A percentile compares a stretch with the other conserved stretches of the same genome.
These are phyloP conservation scores for Oncopodura yosiiana DNA, from an alignment of 1,140 invertebrate species.

Conservation along the genomic window DNA sequence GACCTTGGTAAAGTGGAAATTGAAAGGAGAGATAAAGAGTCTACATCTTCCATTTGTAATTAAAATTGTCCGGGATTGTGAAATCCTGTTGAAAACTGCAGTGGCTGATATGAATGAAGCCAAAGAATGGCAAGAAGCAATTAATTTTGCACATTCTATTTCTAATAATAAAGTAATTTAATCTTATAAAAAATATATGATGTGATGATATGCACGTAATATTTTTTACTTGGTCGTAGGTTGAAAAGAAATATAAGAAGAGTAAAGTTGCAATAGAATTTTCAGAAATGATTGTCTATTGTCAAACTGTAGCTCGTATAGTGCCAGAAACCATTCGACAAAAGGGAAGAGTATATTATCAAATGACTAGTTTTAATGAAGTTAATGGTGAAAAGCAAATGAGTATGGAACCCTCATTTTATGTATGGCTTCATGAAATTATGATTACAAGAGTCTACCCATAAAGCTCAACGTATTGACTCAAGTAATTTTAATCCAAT, in stretches of 20 bases:
- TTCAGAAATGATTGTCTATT: slow-evolving; percentile 92
- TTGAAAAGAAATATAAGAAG: slow-evolving; percentile 19
- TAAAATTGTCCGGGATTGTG: not conserved
- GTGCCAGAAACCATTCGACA: slow-evolving; percentile 49
- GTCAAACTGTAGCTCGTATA: slow-evolving; percentile 75
- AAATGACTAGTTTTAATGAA: slow-evolving; percentile 95
- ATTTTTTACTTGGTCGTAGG: not conserved
- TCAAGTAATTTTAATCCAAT: slow-evolving; percentile 95
- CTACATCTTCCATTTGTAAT: not conserved
- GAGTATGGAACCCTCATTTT: not conserved
- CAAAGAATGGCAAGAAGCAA: slow-evolving; percentile 28
- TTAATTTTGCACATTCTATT: slow-evolving; percentile 7
- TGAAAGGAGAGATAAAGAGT: not conserved
- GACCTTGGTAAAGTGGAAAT: slow-evolving; percentile 10
- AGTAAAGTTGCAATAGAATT: slow-evolving; percentile 70
- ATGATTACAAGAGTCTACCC: slow-evolving; percentile 60
- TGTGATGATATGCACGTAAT: not conserved
- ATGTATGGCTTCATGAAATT: slow-evolving; percentile 8
- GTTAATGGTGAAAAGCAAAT: slow-evolving; percentile 72
- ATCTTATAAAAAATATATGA: no score
- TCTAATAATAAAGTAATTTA: not conserved
- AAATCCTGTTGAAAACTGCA: slow-evolving; percentile 13
- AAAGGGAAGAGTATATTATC: slow-evolving; percentile 65
- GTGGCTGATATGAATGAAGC: slow-evolving; percentile 15
- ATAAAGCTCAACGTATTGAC: slow-evolving; percentile 78